Evolutionary conservation across 2,113 vertebrate species (phyloP).

Genomic region (Cyrtonyx montezumae): DNA sequence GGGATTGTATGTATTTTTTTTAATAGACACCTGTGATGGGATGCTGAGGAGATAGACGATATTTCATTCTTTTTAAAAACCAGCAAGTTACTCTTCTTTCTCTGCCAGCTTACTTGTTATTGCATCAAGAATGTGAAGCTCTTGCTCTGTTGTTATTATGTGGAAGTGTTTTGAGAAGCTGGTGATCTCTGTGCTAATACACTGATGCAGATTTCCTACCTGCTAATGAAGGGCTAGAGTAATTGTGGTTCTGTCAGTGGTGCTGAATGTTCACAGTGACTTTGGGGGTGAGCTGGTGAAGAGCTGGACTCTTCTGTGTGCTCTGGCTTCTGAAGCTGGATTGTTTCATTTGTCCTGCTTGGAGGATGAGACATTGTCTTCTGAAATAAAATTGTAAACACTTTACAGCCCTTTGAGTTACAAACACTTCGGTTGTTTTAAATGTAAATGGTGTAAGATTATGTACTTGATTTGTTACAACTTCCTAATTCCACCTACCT

Average conservation of each 20-base stretch:
- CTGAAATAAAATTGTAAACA: constrained; percentile 21
- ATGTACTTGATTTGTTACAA: constrained; percentile 75
- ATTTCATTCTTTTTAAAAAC: neutral
- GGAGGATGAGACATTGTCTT: constrained; percentile 9
- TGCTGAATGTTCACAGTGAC: neutral
- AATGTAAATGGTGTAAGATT: constrained; percentile 64
- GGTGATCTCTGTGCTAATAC: neutral
- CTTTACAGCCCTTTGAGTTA: constrained; percentile 60
- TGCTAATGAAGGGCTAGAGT: neutral
- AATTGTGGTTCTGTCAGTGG: rapidly evolving
- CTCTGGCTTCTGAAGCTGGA: neutral
- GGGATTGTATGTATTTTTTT: neutral
- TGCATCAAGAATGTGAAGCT: neutral
- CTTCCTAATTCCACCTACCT: constrained; percentile 71
- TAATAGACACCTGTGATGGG: neutral
- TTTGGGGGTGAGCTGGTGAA: neutral
- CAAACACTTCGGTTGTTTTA: constrained; percentile 66
- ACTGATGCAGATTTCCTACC: neutral
- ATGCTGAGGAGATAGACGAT: neutral
- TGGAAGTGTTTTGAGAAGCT: neutral
- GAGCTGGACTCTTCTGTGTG: neutral
- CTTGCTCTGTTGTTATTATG: neutral
- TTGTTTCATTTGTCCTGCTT: neutral
- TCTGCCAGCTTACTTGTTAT: neutral
- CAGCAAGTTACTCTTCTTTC: neutral